Evolutionary conservation across 2,797 vertebrate genomes (phyloP), one percentile per base, ranked within the genome.

Genomic region (Antennarius maculatus): DNA sequence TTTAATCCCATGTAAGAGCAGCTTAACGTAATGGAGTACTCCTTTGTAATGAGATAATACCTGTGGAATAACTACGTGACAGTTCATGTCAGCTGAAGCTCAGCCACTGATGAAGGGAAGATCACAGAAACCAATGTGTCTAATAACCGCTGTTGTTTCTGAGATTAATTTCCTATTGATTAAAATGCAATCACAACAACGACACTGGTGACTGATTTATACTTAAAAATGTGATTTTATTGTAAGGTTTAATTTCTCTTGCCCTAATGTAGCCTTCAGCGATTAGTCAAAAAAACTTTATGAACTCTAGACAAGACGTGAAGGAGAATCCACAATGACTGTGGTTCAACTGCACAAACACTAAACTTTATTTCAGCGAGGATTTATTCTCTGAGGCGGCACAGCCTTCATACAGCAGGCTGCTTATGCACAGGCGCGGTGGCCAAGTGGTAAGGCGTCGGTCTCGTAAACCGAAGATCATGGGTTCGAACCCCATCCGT

Each of bases 11-110:
- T 49, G 75, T 71, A 60, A 71, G 67, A 65, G 71, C 46, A 57
- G 59, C 63, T 77, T 92, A 88, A 84, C 75, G 82, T 88, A 88
- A 92, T 69, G 48, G 77, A 71, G 61, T 27, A 28, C 52, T 77
- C 47, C 68, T 70, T 58, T 74, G 63, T 39, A 59, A 66, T 86
- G 76, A 88, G 67, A 87, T 86, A 76, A 88, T 80, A 79, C 52
- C 68, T 42, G 48, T 60, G 60, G 73, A 60, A 49, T 31, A 66
- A 74, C 81, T 64, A 79, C 46, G 61, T 62, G 74, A 62, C 55
- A 63, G 54, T 54, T 80, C 42, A 27, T 55, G 55, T 61, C 54
- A n/a, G 55, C 59, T 31, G 59, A 8, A 61, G 49, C 50, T 50
- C n/a, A 42, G 28, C 34, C 31, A 47, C 8, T 48, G 3, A 3